These are phyloP conservation scores for Burhinus oedicnemus DNA, from an alignment of 2,113 vertebrate species.

Conservation along the genomic window DNA sequence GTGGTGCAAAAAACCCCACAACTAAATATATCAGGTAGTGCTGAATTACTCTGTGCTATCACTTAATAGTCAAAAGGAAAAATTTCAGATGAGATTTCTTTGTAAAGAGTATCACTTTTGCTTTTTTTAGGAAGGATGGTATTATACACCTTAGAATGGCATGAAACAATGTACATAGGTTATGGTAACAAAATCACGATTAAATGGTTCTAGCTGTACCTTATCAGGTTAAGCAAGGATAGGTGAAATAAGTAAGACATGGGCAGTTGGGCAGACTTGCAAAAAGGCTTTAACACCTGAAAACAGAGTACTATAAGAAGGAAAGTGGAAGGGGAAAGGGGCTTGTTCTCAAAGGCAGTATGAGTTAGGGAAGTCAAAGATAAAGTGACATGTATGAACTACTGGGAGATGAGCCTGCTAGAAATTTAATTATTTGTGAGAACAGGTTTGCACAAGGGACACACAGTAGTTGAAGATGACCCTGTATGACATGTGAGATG, in stretches of 20 bases:
- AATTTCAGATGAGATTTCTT: neutral
- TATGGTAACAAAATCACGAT: neutral
- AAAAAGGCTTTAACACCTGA: neutral
- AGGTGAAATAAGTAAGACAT: neutral
- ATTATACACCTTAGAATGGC: neutral
- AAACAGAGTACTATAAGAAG: neutral
- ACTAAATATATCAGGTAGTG: neutral
- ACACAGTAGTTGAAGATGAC: neutral
- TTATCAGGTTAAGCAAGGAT: neutral
- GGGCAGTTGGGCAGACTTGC: neutral
- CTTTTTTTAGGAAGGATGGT: neutral
- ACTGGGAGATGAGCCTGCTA: neutral
- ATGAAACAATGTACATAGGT: neutral
- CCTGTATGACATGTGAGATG: neutral
- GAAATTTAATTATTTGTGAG: neutral
- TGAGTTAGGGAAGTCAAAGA: neutral
- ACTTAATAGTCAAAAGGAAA: neutral
- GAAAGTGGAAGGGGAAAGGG: neutral
- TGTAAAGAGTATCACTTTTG: neutral
- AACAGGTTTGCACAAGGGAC: neutral
- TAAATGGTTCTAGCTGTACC: neutral
- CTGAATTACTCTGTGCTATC: neutral
- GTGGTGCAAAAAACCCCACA: rapidly evolving
- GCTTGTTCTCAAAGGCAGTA: neutral
- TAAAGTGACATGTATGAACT: neutral